Percentiles rank a stretch among this genome's conserved stretches.
Evolutionary conservation across 2,888 invertebrate genomes (phyloP).

Genomic region (Phaonia tiefii): DNA sequence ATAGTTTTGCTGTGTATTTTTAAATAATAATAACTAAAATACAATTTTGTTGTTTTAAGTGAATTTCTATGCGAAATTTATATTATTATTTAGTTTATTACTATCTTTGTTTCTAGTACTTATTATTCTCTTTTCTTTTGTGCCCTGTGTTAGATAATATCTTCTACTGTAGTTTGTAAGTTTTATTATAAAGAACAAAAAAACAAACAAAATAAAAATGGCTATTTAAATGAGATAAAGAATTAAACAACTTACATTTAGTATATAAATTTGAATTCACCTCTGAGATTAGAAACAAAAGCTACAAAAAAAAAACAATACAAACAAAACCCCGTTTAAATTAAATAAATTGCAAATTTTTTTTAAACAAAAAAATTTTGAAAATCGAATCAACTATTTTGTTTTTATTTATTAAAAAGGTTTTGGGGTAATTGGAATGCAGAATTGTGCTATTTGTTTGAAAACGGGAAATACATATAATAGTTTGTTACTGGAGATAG

Average conservation of each 20-base stretch:
- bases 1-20: slow-evolving; percentile 38
- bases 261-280: slow-evolving; percentile 43
- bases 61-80: slow-evolving; percentile 36
- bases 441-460: too few species aligned
- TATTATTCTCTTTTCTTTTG: background rate
- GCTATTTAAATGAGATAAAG: slow-evolving; percentile 21
- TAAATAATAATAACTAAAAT: slow-evolving; percentile 45
- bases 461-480: too few species aligned
- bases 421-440: too few species aligned
- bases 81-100: slow-evolving; percentile 20
- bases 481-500: too few species aligned
- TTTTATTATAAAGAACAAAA: slow-evolving; percentile 46
- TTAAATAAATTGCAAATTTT: slow-evolving; percentile 69
- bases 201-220: slow-evolving; percentile 41
- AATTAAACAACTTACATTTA: slow-evolving; percentile 46
- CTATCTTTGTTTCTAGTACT: slow-evolving; percentile 36
- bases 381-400: slow-evolving; percentile 21
- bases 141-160: slow-evolving; percentile 16
- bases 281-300: slow-evolving; percentile 61
- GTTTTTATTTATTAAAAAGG: slow-evolving; percentile 58
- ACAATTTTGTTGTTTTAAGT: slow-evolving; percentile 69
- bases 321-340: slow-evolving; percentile 64
- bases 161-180: slow-evolving; percentile 43
- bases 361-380: slow-evolving; percentile 41
- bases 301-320: slow-evolving; percentile 69